Conservation (phyloP, 2,888 invertebrate genomes). For the Acrobasis repandana region DNA sequence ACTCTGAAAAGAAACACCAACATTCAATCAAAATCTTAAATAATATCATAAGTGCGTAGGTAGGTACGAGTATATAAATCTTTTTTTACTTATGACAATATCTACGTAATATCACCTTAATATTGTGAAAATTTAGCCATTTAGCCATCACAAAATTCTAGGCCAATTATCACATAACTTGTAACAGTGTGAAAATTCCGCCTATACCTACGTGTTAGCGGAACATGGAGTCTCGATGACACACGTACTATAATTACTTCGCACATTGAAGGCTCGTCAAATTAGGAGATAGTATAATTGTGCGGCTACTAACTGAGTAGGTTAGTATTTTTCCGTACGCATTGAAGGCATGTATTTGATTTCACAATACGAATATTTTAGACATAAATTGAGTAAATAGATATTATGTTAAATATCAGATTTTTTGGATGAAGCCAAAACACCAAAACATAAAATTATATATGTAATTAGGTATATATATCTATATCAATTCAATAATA, state of each 20-base stretch:
- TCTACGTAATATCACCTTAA: not conserved
- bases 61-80: not conserved
- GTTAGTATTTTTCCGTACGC: not conserved
- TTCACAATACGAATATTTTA: no score
- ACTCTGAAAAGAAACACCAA: not conserved
- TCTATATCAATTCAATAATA: no score
- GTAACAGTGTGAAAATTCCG: conserved; percentile 3
- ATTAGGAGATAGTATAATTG: not conserved
- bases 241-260: not conserved
- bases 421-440: no score
- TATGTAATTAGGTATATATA: no score
- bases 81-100: not conserved
- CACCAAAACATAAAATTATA: no score
- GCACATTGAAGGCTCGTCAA: not conserved
- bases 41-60: no score
- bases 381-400: no score
- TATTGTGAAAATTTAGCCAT: not conserved
- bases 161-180: conserved; percentile 5
- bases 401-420: no score
- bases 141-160: not conserved
- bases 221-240: not conserved
- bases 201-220: not conserved
- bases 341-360: not conserved
- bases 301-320: not conserved
- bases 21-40: no score